A percentile compares a stretch with the other conserved stretches of the same genome.
Conservation (phyloP, 2,888 invertebrate species). For the Hedychridium roseum region DNA sequence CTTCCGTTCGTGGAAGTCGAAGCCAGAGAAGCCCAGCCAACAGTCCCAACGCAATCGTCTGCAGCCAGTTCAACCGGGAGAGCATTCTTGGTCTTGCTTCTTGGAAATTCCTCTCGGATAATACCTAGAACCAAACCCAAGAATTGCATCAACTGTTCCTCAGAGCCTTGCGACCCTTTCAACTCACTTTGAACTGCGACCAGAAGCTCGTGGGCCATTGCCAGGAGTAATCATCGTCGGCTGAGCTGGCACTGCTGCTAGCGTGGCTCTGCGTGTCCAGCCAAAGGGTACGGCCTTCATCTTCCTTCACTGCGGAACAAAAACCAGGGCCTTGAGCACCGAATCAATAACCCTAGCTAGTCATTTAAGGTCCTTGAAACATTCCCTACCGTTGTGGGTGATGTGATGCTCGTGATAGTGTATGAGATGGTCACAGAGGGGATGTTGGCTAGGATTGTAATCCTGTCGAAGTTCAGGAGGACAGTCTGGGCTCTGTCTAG, state of each 20-base stretch:
- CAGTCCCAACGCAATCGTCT: slow-evolving; percentile 76
- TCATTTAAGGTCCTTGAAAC: neutral
- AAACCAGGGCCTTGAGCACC: neutral
- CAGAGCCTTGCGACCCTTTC: too few species aligned
- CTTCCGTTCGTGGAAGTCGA: slow-evolving; percentile 78
- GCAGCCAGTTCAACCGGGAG: slow-evolving; percentile 79
- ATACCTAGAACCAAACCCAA: slow-evolving; percentile 67
- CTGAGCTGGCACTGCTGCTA: slow-evolving; percentile 71
- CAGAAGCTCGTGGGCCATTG: slow-evolving; percentile 81
- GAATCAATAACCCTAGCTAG: neutral
- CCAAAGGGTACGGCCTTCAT: slow-evolving; percentile 74
- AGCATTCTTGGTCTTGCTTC: slow-evolving; percentile 80
- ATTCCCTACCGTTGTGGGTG: slow-evolving; percentile 55
- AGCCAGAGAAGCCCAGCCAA: slow-evolving; percentile 83
- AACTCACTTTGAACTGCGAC: slow-evolving; percentile 76
- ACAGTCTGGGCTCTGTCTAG: slow-evolving; percentile 69
- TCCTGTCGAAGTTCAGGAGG: slow-evolving; percentile 67
- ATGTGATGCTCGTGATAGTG: slow-evolving; percentile 61
- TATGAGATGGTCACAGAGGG: slow-evolving; percentile 60
- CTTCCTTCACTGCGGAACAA: slow-evolving; percentile 66
- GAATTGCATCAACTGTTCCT: too few species aligned
- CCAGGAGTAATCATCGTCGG: slow-evolving; percentile 73
- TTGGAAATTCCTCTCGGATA: slow-evolving; percentile 78
- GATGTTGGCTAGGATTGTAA: slow-evolving; percentile 60
- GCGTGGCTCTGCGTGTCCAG: slow-evolving; percentile 76